A percentile compares a stretch with the other conserved stretches of the same genome.
Evolutionary conservation across 2,797 vertebrate genomes (phyloP).

Genomic region (Knipowitschia caucasica): DNA sequence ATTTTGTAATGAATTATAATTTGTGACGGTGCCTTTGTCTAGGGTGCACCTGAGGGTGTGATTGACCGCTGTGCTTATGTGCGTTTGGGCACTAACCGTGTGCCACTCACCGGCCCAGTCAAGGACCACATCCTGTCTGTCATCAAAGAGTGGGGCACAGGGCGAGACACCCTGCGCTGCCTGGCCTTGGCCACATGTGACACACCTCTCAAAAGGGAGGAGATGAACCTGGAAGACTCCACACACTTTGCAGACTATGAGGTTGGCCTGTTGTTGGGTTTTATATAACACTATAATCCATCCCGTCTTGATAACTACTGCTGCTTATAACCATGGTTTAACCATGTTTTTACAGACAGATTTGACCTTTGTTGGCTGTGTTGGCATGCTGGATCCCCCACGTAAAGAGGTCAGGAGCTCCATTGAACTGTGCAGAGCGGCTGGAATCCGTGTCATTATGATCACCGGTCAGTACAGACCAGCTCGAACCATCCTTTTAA

Average conservation of each 20-base stretch:
- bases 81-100: slow-evolving; percentile 86
- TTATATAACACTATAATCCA: not conserved
- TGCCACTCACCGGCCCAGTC: slow-evolving; percentile 80
- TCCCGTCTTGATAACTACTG: not conserved
- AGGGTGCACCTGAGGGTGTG: slow-evolving; percentile 94
- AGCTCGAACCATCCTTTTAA: too few species aligned
- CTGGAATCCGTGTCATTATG: slow-evolving; percentile 98
- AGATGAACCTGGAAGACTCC: slow-evolving; percentile 88
- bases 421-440: slow-evolving; percentile 83
- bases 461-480: slow-evolving; percentile 83
- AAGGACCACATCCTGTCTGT: slow-evolving; percentile 86
- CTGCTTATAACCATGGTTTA: not conserved
- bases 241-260: slow-evolving; percentile 86
- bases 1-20: not conserved
- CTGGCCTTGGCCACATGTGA: slow-evolving; percentile 91
- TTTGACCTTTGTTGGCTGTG: slow-evolving; percentile 89
- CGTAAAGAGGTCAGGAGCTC: slow-evolving; percentile 89
- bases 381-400: slow-evolving; percentile 94
- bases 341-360: slow-evolving; percentile 76
- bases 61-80: slow-evolving; percentile 90
- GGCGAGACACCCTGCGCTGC: slow-evolving; percentile 90
- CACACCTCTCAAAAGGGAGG: slow-evolving; percentile 81
- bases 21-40: not conserved
- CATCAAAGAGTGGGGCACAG: slow-evolving; percentile 92
- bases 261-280: too few species aligned